These are phyloP conservation scores for Lasioglossum baleicum DNA, from an alignment of 1,140 invertebrate genomes.

Conservation along the genomic window DNA sequence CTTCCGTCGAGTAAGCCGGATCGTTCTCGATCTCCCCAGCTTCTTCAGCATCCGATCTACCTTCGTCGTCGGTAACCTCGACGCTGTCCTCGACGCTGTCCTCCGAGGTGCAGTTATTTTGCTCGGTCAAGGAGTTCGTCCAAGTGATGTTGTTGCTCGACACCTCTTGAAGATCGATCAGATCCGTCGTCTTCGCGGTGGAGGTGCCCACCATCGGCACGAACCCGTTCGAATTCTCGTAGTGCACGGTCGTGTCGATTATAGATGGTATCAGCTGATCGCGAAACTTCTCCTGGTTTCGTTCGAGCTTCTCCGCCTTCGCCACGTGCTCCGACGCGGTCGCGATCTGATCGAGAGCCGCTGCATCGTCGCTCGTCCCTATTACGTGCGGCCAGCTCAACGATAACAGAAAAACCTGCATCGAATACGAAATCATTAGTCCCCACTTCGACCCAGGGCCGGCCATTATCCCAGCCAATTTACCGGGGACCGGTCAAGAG, in stretches of 20 bases:
- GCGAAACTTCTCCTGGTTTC: slow-evolving; percentile 43
- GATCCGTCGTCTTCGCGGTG: not conserved
- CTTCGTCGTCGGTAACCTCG: not conserved
- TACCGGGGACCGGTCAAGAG: not conserved
- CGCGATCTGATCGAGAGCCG: slow-evolving; percentile 72
- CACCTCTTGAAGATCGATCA: not conserved
- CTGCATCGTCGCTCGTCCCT: slow-evolving; percentile 47
- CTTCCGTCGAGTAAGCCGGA: slow-evolving; percentile 70
- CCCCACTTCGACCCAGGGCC: not conserved
- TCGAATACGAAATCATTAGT: slow-evolving; percentile 11
- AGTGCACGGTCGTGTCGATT: slow-evolving; percentile 57
- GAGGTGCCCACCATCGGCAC: slow-evolving; percentile 66
- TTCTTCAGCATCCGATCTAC: not conserved
- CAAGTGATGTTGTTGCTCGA: not conserved
- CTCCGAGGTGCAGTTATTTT: not conserved
- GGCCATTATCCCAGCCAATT: not conserved
- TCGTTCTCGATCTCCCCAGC: slow-evolving; percentile 58
- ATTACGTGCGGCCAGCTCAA: slow-evolving; percentile 69
- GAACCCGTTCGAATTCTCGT: slow-evolving; percentile 75
- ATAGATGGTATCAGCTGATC: slow-evolving; percentile 23
- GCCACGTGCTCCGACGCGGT: slow-evolving; percentile 66
- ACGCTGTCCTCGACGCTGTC: not conserved
- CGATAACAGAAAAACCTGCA: slow-evolving; percentile 71
- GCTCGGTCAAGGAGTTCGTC: not conserved
- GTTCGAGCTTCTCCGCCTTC: slow-evolving; percentile 16